A percentile compares a stretch with the other conserved stretches of the same genome.
Evolutionary conservation across 2,113 vertebrate genomes (phyloP).

Genomic region (Ondatra zibethicus): DNA sequence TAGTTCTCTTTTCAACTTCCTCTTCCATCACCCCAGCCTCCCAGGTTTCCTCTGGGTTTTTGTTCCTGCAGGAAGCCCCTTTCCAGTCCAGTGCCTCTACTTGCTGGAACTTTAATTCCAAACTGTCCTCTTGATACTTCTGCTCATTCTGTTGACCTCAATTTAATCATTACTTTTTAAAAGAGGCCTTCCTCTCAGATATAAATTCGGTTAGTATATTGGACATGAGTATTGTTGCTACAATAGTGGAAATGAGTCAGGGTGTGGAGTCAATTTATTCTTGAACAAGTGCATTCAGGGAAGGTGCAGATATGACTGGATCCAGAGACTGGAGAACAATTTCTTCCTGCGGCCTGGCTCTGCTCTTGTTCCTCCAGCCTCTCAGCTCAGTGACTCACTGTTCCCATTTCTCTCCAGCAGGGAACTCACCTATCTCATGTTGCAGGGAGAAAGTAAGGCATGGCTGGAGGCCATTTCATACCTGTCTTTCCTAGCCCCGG

Average conservation of each 20-base stretch:
- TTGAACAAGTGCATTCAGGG: background rate
- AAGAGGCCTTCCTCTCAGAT: background rate
- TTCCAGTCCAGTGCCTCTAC: background rate
- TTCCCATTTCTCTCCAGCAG: background rate
- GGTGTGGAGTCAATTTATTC: background rate
- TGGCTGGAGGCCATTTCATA: background rate
- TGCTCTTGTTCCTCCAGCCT: background rate
- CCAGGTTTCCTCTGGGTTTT: background rate
- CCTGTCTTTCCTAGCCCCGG: background rate
- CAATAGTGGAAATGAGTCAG: conserved; percentile 13
- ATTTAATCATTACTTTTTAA: background rate
- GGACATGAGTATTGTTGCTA: conserved; percentile 16
- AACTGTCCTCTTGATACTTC: background rate
- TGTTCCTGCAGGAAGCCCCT: background rate
- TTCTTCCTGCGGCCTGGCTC: background rate
- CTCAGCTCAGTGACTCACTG: background rate
- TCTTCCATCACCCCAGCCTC: background rate
- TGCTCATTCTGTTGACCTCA: background rate
- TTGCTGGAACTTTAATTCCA: background rate
- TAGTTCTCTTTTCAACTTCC: background rate
- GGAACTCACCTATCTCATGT: background rate
- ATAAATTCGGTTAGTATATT: conserved; percentile 20
- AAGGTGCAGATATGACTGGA: background rate
- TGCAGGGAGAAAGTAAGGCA: background rate
- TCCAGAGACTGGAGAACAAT: background rate